These are phyloP conservation scores for Limanda limanda DNA, from an alignment of 2,113 vertebrate species.

Conservation along the genomic window DNA sequence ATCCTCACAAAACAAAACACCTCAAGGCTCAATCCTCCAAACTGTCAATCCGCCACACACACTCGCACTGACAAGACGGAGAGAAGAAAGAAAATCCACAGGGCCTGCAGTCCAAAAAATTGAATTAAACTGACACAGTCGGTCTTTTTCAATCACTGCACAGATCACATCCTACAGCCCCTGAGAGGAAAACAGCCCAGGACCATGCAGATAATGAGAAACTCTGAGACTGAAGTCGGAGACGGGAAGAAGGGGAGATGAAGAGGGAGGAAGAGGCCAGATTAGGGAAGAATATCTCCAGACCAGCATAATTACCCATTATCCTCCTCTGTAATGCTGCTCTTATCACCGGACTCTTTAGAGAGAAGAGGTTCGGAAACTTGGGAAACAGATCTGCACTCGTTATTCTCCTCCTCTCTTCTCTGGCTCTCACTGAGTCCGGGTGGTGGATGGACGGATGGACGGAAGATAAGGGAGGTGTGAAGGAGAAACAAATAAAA, in stretches of 20 bases:
- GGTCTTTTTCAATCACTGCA: constrained; percentile 30
- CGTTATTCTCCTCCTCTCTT: constrained; percentile 1
- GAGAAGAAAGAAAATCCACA: background rate
- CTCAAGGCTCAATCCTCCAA: background rate
- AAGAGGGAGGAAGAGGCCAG: constrained; percentile 39
- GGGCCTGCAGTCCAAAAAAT: constrained; percentile 6
- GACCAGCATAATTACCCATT: constrained; percentile 64
- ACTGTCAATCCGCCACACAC: background rate
- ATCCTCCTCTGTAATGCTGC: constrained; percentile 53
- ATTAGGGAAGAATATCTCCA: constrained; percentile 58
- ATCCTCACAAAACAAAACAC: background rate
- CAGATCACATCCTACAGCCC: constrained; percentile 42
- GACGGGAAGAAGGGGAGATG: constrained; percentile 15
- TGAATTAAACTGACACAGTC: constrained; percentile 33
- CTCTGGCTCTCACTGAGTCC: background rate
- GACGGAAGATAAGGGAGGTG: no score
- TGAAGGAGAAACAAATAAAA: background rate
- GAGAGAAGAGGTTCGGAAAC: constrained; percentile 40
- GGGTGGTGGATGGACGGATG: no score
- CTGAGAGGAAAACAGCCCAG: constrained; percentile 4
- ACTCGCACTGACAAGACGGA: background rate
- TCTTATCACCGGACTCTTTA: constrained; percentile 53
- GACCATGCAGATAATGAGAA: constrained; percentile 51
- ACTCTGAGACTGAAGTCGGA: constrained; percentile 20
- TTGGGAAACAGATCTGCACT: constrained; percentile 25